These are phyloP conservation scores for Amphipoea oculea DNA, from an alignment of 2,888 invertebrate genomes.

Conservation along the genomic window DNA sequence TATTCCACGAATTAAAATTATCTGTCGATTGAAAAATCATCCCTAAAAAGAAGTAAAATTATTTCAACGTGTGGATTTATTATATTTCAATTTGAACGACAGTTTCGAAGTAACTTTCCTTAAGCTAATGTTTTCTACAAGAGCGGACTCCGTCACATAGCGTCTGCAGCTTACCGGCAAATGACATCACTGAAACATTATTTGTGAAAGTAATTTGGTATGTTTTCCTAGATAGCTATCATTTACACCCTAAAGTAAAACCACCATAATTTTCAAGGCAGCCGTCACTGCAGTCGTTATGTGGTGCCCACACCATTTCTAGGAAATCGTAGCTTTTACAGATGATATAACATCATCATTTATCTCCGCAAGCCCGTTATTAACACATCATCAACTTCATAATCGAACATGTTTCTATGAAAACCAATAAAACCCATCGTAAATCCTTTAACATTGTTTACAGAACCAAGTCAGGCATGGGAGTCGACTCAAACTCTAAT, in stretches of 20 bases:
- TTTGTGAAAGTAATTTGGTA: neutral
- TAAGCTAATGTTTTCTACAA: neutral
- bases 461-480: slow-evolving; percentile 37
- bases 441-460: slow-evolving; percentile 41
- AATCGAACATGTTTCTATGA: slow-evolving; percentile 1
- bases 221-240: neutral
- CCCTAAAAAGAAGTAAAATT: too few relatives aligned
- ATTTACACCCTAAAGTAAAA: neutral
- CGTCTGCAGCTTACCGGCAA: too few relatives aligned
- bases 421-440: slow-evolving; percentile 23
- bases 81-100: neutral
- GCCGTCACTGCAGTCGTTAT: neutral
- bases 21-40: too few relatives aligned
- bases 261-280: neutral
- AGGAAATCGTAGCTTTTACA: neutral
- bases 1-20: too few relatives aligned
- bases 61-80: neutral
- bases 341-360: neutral
- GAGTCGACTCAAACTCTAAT: slow-evolving; percentile 54
- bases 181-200: too few relatives aligned
- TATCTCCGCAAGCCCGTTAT: neutral
- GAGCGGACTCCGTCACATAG: too few relatives aligned
- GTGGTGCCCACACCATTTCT: neutral
- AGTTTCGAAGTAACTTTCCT: neutral
- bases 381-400: slow-evolving; percentile 1